Conservation (phyloP, 2,797 vertebrate genomes). For the Arctocebus calabarensis region DNA sequence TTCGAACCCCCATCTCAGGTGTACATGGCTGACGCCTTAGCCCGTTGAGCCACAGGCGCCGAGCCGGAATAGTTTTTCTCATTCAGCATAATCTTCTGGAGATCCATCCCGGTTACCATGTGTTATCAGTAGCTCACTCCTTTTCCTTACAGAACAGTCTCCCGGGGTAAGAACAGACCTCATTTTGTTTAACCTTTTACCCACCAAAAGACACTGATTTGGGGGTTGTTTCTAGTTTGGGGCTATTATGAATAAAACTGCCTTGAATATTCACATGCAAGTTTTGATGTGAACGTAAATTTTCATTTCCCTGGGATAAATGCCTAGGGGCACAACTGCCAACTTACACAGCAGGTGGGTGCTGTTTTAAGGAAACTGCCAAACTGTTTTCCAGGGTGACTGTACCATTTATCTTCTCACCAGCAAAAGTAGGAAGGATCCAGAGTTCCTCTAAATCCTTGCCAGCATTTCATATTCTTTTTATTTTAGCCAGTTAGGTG, state of each 20-base stretch:
- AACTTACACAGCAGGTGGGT: background rate
- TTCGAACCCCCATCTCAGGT: too few species aligned
- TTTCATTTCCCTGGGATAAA: conserved; percentile 29
- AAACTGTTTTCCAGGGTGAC: background rate
- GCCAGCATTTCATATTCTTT: background rate
- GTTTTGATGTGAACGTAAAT: background rate
- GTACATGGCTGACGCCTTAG: too few species aligned
- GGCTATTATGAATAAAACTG: background rate
- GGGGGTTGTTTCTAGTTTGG: background rate
- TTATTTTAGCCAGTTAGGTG: background rate
- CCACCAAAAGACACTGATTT: background rate
- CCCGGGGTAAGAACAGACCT: background rate
- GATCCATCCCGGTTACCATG: background rate
- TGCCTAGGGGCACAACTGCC: background rate
- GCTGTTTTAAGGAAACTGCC: background rate
- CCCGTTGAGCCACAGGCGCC: too few species aligned
- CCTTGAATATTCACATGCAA: background rate
- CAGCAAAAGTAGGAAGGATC: background rate
- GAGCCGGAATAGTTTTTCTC: background rate
- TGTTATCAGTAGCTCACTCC: background rate
- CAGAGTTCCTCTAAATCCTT: background rate
- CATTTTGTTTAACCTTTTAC: background rate
- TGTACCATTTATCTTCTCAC: background rate
- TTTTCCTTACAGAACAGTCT: background rate
- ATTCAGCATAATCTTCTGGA: background rate